These are phyloP conservation scores for Drosophila hawaiiensis DNA, from an alignment of 2,888 invertebrate species.

Conservation along the genomic window DNA sequence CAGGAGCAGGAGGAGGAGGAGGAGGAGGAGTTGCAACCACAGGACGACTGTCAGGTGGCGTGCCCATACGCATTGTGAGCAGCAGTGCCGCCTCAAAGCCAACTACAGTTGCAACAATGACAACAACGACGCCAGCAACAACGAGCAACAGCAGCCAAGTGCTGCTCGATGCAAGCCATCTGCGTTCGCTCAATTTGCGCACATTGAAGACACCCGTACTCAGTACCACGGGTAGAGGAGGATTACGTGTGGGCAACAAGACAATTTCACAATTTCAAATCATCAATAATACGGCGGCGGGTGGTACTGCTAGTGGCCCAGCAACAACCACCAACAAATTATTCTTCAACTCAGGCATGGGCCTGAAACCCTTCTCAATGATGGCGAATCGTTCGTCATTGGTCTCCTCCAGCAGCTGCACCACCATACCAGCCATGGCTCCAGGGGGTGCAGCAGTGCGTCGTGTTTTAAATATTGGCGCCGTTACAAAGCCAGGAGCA, in stretches of 20 bases:
- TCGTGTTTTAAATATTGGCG: slow-evolving; percentile 60
- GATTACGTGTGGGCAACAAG: slow-evolving; percentile 59
- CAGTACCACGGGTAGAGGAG: slow-evolving; percentile 20
- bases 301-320: background rate
- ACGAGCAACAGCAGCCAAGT: slow-evolving; percentile 35
- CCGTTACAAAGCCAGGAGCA: slow-evolving; percentile 41
- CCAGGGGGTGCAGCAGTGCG: slow-evolving; percentile 58
- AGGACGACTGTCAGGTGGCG: slow-evolving; percentile 71
- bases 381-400: slow-evolving; percentile 47
- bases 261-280: slow-evolving; percentile 62
- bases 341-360: slow-evolving; percentile 59
- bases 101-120: slow-evolving; percentile 13
- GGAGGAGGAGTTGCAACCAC: slow-evolving; percentile 44
- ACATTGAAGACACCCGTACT: slow-evolving; percentile 47
- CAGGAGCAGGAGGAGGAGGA: slow-evolving; percentile 7
- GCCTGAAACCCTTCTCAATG: slow-evolving; percentile 67
- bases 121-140: slow-evolving; percentile 11
- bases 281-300: slow-evolving; percentile 47
- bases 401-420: background rate
- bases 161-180: slow-evolving; percentile 48
- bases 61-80: slow-evolving; percentile 62
- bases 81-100: slow-evolving; percentile 36
- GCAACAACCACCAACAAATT: slow-evolving; percentile 37
- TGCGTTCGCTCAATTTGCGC: slow-evolving; percentile 62
- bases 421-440: slow-evolving; percentile 37